Evolutionary conservation across 2,888 invertebrate genomes (phyloP), one percentile per base, ranked within the genome.

Genomic region (Athalia rosae): DNA sequence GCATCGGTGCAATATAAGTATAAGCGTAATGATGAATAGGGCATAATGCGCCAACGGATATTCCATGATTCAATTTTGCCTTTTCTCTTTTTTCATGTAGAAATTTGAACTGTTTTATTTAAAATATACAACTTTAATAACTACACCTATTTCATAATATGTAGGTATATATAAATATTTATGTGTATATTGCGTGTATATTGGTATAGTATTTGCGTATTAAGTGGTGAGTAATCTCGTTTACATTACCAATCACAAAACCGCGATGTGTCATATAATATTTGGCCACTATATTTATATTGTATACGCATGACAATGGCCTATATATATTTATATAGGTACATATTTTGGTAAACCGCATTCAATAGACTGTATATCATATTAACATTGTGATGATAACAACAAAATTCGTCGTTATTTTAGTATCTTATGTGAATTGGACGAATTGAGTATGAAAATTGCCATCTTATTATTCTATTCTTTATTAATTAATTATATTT

Each of bases 41-140:
- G 28, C 2, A 2, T 28, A 28, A 28, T 28, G 2, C 28, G 28
- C 28, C 28, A 28, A 28, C 28, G 50, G 50, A 28, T 9, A 67
- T 50, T 58, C 3, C 28, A 3, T 67, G 53, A 50, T 15, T 41
- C 53, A n/a, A n/a, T n/a, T 41, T 9, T 4, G 9, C 7, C 6
- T 41, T 3, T 11, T 59, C n/a, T 13, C n/a, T n/a, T 9, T 13
- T 6, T 71, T 45, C 8, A 58, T 45, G 58, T 71, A 58, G 56
- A 71, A 71, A 71, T 56, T 71, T 45, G 56, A 58, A 71, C 71
- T 56, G 71, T 71, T 71, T 58, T 71, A 71, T 71, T 71, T 56
- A 71, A 71, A 71, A 71, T 71, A 71, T 71, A 71, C 71, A 71
- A 71, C 71, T 71, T 58, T 56, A 45, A 71, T 71, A 71, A 56